These are phyloP conservation scores for Clarias magur DNA, from an alignment of 2,113 vertebrate genomes.

Conservation along the genomic window DNA sequence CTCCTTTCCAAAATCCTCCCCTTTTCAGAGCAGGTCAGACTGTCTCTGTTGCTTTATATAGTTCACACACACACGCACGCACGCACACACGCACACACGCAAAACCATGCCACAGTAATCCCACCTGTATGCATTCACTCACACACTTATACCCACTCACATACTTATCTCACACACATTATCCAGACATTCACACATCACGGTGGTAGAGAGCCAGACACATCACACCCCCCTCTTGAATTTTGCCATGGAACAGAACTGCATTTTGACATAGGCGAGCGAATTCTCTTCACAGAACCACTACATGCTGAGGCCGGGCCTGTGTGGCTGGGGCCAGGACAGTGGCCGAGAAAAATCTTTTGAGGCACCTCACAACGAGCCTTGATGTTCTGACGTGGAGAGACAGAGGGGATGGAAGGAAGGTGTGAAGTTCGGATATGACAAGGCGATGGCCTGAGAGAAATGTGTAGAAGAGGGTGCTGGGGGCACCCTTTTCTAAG, in stretches of 20 bases:
- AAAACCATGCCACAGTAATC: neutral
- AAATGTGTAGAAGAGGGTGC: neutral
- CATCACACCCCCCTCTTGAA: conserved; percentile 46
- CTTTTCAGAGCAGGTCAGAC: conserved; percentile 45
- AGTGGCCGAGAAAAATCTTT: neutral
- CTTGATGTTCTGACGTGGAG: conserved; percentile 27
- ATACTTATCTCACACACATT: neutral
- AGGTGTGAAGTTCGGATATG: conserved; percentile 21
- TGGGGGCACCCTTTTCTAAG: neutral
- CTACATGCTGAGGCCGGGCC: neutral
- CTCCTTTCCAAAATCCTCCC: conserved; percentile 23
- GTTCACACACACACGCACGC: conserved; percentile 5
- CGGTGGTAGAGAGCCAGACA: neutral
- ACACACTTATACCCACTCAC: neutral
- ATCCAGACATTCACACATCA: conserved; percentile 42
- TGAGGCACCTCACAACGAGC: neutral
- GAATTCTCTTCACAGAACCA: conserved; percentile 35
- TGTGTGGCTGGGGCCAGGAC: conserved; percentile 7
- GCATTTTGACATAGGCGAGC: conserved; percentile 46
- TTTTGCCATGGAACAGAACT: conserved; percentile 37
- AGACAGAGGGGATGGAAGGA: conserved; percentile 9
- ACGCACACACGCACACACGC: conserved; percentile 11
- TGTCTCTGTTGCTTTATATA: conserved; percentile 43
- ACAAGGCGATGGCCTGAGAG: conserved; percentile 29
- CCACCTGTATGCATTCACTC: conserved; percentile 15